Evolutionary conservation across 2,113 vertebrate species (phyloP).

Genomic region (Phoenicopterus ruber): DNA sequence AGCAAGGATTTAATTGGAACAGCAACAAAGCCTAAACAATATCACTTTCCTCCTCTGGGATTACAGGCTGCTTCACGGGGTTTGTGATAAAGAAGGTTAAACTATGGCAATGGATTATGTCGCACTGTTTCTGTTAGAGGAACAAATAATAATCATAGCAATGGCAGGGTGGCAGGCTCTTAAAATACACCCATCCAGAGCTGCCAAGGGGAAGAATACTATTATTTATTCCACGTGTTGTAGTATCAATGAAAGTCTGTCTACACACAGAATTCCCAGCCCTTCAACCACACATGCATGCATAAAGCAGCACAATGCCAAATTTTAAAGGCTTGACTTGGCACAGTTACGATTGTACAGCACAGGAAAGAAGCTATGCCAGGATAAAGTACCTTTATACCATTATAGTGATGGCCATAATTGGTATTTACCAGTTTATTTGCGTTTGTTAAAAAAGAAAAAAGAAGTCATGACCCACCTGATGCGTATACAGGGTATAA

Average conservation of each 20-base stretch:
- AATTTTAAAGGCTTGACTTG: constrained; percentile 32
- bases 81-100: constrained; percentile 55
- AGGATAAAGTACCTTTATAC: background rate
- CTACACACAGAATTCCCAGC: constrained; percentile 41
- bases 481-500: background rate
- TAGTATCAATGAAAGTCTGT: constrained; percentile 58
- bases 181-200: constrained; percentile 24
- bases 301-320: background rate
- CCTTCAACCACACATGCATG: background rate
- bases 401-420: background rate
- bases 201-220: background rate
- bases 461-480: constrained; percentile 1
- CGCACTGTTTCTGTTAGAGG: background rate
- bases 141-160: constrained; percentile 55
- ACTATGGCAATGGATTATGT: constrained; percentile 56
- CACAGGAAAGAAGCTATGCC: constrained; percentile 9
- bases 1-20: constrained; percentile 51
- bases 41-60: constrained; percentile 41
- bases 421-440: background rate
- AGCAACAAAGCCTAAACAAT: constrained; percentile 40
- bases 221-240: constrained; percentile 55
- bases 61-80: constrained; percentile 26
- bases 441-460: background rate
- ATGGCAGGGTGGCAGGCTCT: constrained; percentile 28
- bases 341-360: background rate